phyloP scores from a whole-genome alignment of 2,113 vertebrate genomes.

The Pristiophorus japonicus region DNA sequence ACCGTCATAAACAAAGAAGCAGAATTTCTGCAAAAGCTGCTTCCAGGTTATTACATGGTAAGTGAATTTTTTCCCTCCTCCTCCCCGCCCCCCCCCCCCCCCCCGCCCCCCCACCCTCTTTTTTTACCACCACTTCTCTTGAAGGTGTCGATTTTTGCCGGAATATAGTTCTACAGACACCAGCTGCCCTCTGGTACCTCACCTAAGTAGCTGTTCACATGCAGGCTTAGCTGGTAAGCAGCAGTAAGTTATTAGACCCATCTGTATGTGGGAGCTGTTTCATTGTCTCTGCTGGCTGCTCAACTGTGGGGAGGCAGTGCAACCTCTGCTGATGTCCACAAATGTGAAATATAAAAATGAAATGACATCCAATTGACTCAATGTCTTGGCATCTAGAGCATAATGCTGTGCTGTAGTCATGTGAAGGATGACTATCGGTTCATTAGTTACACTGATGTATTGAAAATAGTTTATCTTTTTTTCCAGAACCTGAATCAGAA shows the following conservation, averaged over 20 bases:
- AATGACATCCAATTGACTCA: not conserved
- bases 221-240: not conserved
- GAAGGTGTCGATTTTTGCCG: not conserved
- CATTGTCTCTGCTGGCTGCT: not conserved
- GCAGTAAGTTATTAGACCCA: not conserved
- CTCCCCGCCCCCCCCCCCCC: no score
- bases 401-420: not conserved
- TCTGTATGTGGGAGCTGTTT: not conserved
- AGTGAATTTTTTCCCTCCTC: conserved; percentile 40
- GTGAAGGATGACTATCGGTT: not conserved
- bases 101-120: no score
- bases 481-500: conserved; percentile 94
- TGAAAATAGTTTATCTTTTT: not conserved
- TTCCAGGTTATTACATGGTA: conserved; percentile 98
- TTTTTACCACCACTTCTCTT: not conserved
- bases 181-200: not conserved
- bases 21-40: conserved; percentile 93
- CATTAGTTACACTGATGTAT: not conserved
- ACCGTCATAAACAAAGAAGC: conserved; percentile 99
- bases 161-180: not conserved
- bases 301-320: not conserved
- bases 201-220: not conserved
- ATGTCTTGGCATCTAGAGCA: not conserved
- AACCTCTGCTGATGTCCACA: not conserved
- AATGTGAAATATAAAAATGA: no score